phyloP scores from a whole-genome alignment of 2,113 vertebrate species.

The Cranoglanis bouderius region DNA sequence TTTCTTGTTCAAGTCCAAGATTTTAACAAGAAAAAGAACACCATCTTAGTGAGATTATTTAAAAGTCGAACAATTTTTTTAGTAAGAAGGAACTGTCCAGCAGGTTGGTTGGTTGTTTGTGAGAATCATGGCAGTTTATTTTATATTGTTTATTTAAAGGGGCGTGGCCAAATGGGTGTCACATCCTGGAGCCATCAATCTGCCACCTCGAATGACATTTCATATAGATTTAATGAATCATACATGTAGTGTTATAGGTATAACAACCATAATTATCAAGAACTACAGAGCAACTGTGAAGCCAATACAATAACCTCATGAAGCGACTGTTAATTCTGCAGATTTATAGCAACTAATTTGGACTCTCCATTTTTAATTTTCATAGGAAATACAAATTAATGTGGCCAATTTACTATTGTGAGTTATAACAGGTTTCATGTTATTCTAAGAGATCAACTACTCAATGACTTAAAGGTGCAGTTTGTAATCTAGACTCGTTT shows the following conservation, averaged over 20 bases:
- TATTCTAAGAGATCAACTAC: neutral
- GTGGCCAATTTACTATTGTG: neutral
- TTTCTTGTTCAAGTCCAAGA: neutral
- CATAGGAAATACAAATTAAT: neutral
- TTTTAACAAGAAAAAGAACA: neutral
- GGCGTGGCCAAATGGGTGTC: neutral
- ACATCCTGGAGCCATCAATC: neutral
- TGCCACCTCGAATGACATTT: neutral
- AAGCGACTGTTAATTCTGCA: neutral
- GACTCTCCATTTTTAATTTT: neutral
- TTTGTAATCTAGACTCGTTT: neutral
- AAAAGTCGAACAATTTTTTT: neutral
- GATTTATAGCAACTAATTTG: neutral
- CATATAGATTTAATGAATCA: neutral
- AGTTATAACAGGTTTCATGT: neutral
- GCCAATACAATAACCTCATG: neutral
- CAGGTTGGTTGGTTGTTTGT: neutral
- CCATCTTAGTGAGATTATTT: neutral
- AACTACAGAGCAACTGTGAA: neutral
- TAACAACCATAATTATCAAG: neutral
- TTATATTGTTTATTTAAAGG: neutral
- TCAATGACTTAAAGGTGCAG: neutral
- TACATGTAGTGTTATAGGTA: neutral
- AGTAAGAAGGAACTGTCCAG: neutral
- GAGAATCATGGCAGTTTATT: neutral